Conservation (phyloP, 2,888 invertebrate species). For the Conus canariensis region DNA sequence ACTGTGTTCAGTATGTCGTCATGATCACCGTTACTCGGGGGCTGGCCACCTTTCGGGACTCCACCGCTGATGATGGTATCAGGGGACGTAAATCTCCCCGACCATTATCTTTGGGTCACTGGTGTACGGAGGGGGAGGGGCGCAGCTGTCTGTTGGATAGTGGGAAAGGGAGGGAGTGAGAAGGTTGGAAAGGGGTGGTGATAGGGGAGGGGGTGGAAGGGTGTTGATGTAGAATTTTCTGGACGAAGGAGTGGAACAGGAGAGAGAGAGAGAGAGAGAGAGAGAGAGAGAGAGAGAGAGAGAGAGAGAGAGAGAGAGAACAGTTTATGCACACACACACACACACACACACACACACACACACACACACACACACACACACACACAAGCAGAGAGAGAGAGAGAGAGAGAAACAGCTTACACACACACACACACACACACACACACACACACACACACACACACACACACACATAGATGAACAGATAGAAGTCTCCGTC, state of each 20-base stretch:
- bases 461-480: too few species aligned
- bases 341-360: too few species aligned
- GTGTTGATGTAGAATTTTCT: background rate
- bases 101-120: background rate
- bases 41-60: background rate
- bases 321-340: too few species aligned
- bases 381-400: too few species aligned
- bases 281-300: too few species aligned
- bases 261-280: too few species aligned
- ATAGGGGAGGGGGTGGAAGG: background rate
- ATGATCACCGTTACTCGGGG: background rate
- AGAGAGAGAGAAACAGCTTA: too few species aligned
- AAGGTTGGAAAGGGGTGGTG: too few species aligned
- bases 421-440: too few species aligned
- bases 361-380: too few species aligned
- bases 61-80: background rate
- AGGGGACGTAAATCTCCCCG: background rate
- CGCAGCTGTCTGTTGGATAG: background rate
- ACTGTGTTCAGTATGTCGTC: background rate
- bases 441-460: too few species aligned
- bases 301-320: too few species aligned
- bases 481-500: background rate
- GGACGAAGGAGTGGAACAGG: background rate
- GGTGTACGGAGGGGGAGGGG: background rate
- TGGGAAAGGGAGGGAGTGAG: background rate